These are phyloP conservation scores for Hetaerina americana DNA, from an alignment of 1,140 invertebrate species.

Conservation along the genomic window DNA sequence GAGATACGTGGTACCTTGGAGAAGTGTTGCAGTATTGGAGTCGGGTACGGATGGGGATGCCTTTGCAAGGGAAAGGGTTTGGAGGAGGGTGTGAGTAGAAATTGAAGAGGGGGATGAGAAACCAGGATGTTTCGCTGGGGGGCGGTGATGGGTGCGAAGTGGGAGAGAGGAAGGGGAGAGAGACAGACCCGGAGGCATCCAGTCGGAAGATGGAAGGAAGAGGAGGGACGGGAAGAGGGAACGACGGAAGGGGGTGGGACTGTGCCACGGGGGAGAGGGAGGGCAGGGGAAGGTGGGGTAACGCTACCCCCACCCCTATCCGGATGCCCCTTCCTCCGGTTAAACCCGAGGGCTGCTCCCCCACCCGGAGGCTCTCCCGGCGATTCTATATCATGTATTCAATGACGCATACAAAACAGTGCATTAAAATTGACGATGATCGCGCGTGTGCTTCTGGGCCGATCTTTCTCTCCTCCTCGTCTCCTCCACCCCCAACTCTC, in stretches of 20 bases:
- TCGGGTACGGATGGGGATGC: too few species aligned
- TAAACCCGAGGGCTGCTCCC: too few species aligned
- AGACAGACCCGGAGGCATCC: neutral
- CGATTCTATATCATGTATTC: neutral
- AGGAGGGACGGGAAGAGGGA: too few species aligned
- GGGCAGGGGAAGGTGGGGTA: too few species aligned
- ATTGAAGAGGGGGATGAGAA: neutral
- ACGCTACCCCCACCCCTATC: too few species aligned
- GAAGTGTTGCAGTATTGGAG: too few species aligned
- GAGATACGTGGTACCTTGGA: too few species aligned
- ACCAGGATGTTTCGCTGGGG: too few species aligned
- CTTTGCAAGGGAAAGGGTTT: neutral
- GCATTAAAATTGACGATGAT: neutral
- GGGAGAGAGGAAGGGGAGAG: neutral
- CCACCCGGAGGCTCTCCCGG: neutral
- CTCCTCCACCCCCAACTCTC: neutral
- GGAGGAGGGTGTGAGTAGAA: neutral
- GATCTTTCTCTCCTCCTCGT: neutral
- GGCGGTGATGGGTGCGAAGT: neutral
- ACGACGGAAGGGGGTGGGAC: too few species aligned
- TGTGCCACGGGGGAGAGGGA: too few species aligned
- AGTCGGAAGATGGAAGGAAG: neutral
- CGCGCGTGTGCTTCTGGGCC: neutral
- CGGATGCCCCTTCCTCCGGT: too few species aligned
- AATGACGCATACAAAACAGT: neutral